Percentiles rank a stretch among this genome's conserved stretches.
These are phyloP conservation scores for Hipposideros armiger DNA, from an alignment of 2,113 vertebrate genomes.

Conservation along the genomic window DNA sequence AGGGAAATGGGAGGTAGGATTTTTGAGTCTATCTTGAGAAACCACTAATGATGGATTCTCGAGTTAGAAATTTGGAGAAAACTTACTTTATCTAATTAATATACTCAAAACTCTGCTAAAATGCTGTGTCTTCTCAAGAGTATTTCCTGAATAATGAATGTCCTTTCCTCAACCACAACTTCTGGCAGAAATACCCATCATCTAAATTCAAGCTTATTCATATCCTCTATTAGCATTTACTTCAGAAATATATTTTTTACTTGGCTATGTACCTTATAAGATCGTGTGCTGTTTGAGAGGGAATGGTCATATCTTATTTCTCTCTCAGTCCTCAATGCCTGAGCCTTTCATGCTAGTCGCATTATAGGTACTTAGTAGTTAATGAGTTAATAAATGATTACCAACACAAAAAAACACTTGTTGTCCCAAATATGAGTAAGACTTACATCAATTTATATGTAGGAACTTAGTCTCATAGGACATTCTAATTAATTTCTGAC, in stretches of 20 bases:
- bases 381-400: neutral
- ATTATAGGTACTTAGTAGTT: neutral
- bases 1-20: neutral
- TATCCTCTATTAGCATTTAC: neutral
- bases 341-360: neutral
- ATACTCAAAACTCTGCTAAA: constrained; percentile 43
- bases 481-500: constrained; percentile 22
- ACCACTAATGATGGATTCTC: neutral
- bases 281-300: neutral
- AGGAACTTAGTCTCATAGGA: neutral
- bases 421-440: neutral
- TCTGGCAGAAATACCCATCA: neutral
- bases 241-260: neutral
- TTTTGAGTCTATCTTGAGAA: neutral
- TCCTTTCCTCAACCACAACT: neutral
- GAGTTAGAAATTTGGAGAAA: constrained; percentile 5
- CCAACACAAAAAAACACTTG: neutral
- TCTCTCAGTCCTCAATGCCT: neutral
- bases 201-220: neutral
- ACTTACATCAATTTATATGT: neutral
- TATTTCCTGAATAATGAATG: constrained; percentile 16
- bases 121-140: neutral
- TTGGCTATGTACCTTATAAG: neutral
- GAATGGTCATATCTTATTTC: neutral
- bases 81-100: neutral